Evolutionary conservation across 2,113 vertebrate genomes (phyloP).

Genomic region (Sebastes schlegelii): DNA sequence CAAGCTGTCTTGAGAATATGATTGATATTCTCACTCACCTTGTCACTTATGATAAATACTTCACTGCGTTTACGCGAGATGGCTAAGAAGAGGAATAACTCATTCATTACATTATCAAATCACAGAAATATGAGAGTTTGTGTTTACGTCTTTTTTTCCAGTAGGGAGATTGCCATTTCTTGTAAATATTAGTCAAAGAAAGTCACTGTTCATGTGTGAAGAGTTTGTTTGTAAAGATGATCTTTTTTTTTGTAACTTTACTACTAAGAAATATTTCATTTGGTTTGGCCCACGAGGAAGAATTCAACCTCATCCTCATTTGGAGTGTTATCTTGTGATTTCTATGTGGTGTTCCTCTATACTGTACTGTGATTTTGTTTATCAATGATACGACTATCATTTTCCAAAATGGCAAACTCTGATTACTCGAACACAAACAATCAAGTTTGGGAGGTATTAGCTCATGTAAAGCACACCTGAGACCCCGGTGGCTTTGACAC

Average conservation of each 20-base stretch:
- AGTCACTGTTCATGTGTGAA: conserved; percentile 19
- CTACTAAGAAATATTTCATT: conserved; percentile 38
- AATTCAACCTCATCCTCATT: conserved; percentile 44
- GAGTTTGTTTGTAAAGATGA: conserved; percentile 36
- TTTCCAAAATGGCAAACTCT: conserved; percentile 74
- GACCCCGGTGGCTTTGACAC: conserved; percentile 80
- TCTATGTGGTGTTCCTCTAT: conserved; percentile 42
- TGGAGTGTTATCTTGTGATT: conserved; percentile 44
- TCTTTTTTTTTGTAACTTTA: conserved; percentile 37
- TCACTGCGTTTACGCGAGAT: conserved; percentile 58
- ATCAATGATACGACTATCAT: conserved; percentile 73
- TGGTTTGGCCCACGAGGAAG: conserved; percentile 27
- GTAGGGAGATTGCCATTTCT: conserved; percentile 40
- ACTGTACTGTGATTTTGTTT: conserved; percentile 70
- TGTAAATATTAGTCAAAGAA: conserved; percentile 41
- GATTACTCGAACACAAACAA: conserved; percentile 81
- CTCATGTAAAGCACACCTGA: conserved; percentile 83
- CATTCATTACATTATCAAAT: conserved; percentile 76
- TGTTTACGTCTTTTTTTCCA: conserved; percentile 51
- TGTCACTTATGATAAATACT: conserved; percentile 82
- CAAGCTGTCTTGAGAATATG: conserved; percentile 77
- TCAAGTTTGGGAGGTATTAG: conserved; percentile 82
- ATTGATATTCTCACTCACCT: conserved; percentile 82
- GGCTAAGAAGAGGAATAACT: conserved; percentile 56
- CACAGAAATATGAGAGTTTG: conserved; percentile 66